These are phyloP conservation scores for Hipparchia sbordonii DNA, from an alignment of 2,888 invertebrate genomes.

Conservation along the genomic window DNA sequence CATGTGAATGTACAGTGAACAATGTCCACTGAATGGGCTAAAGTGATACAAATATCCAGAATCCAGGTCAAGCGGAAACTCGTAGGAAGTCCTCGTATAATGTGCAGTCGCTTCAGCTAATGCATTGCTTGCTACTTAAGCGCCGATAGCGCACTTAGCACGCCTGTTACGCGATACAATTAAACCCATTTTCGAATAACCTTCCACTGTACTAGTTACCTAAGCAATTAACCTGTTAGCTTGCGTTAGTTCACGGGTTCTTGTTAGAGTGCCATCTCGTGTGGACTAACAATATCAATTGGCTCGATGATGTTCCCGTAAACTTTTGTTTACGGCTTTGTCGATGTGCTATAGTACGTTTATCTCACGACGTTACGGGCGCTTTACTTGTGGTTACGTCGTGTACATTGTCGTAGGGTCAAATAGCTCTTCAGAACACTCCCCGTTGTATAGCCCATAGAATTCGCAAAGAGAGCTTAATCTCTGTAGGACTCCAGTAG, in stretches of 20 bases:
- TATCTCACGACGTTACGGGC: too few species aligned
- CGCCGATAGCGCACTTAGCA: constrained; percentile 34
- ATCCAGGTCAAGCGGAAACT: constrained; percentile 40
- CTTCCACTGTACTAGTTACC: neutral
- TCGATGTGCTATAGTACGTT: too few species aligned
- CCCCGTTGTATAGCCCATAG: too few species aligned
- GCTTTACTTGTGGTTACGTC: too few species aligned
- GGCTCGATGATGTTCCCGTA: too few species aligned
- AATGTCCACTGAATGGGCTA: constrained; percentile 37
- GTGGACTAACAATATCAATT: too few species aligned
- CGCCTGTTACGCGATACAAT: constrained; percentile 26
- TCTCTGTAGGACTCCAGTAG: too few species aligned
- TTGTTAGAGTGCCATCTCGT: neutral
- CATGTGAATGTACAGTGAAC: constrained; percentile 6
- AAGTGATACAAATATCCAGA: constrained; percentile 33
- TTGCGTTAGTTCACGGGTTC: constrained; percentile 13
- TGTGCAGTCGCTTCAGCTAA: constrained; percentile 44
- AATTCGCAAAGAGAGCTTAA: too few species aligned
- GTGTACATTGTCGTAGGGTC: too few species aligned
- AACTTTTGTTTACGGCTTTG: too few species aligned
- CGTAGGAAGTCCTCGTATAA: constrained; percentile 33
- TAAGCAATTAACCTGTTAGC: constrained; percentile 4
- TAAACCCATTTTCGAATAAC: constrained; percentile 11
- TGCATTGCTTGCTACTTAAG: constrained; percentile 44
- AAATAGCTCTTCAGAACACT: too few species aligned